These are phyloP conservation scores for Eudiplozoon nipponicum DNA, from an alignment of 2,888 invertebrate genomes.

Conservation along the genomic window DNA sequence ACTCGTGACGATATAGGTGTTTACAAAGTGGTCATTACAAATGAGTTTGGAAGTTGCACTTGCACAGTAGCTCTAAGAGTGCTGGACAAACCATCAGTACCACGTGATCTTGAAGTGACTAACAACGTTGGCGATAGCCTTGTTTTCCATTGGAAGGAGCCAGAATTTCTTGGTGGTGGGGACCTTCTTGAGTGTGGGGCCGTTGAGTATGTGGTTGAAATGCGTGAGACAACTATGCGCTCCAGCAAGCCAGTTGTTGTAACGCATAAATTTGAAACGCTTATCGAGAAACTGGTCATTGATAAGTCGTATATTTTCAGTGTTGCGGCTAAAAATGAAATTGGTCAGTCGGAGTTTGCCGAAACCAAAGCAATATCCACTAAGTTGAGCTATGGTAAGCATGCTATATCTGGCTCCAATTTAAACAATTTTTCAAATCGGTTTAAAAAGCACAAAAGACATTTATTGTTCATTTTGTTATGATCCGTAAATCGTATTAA, in stretches of 20 bases:
- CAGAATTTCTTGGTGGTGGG: conserved; percentile 6
- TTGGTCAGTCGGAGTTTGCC: conserved; percentile 14
- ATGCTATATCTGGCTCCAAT: not conserved
- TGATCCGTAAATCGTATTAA: no score
- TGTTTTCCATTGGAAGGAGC: conserved; percentile 10
- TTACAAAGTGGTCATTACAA: conserved; percentile 18
- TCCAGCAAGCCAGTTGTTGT: conserved; percentile 1
- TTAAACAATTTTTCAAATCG: no score
- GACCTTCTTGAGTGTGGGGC: not conserved
- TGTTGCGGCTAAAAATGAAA: conserved; percentile 14
- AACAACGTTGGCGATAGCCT: conserved; percentile 17
- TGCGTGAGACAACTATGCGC: conserved; percentile 8
- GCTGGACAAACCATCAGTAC: conserved; percentile 23
- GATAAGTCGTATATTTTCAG: conserved; percentile 14
- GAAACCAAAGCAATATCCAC: conserved; percentile 12
- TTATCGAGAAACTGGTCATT: conserved; percentile 2
- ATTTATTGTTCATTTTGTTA: no score
- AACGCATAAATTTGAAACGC: not conserved
- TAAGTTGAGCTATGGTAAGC: conserved; percentile 9
- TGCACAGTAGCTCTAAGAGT: conserved; percentile 10
- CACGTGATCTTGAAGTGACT: conserved; percentile 21
- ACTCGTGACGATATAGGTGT: conserved; percentile 7
- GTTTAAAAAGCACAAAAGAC: no score
- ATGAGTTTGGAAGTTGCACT: conserved; percentile 7
- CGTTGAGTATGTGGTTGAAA: conserved; percentile 12